Evolutionary conservation across 2,797 vertebrate species (phyloP), one percentile per base, ranked within the genome.

Genomic region (Liasis olivaceus): DNA sequence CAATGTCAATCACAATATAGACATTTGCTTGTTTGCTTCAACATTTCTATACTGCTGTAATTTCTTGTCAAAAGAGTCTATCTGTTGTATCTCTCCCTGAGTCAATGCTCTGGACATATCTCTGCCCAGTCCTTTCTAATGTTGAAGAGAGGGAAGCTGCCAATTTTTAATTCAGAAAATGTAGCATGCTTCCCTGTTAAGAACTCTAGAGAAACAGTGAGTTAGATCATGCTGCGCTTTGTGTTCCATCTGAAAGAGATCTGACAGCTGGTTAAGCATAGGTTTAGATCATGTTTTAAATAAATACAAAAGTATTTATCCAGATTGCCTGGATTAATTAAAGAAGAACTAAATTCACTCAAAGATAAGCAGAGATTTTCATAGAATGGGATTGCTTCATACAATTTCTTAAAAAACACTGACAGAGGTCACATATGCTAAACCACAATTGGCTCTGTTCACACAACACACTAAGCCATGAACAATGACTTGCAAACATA

Each of bases 1-100:
- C 92, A 95, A 88, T 84, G 95, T 97, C 96, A 95, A 94, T 94
- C 96, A 96, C 91, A 84, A 2, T 64, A 89, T 60, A 36, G 88
- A 89, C 88, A 59, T 47, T 81, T 31, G 72, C 51, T 81, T 56
- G 56, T 90, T 90, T 24, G 77, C 20, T 81, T 47, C 36, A 24
- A 81, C 42, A 81, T 24, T 81, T 81, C 77, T 81, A 24, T 47
- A 4, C 36, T 47, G 42, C 42, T 81, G 42, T 47, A 81, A 24
- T 11, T 81, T 81, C 42, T 47, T 47, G 77, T 81, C 77, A 24
- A 24, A 72, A 81, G 20, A 47, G 77, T 47, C 72, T 81, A 81
- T 47, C 42, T 81, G 77, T 81, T 81, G 89, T 22, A 93, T 81
- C 85, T 93, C 66, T 64, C 60, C 24, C 15, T 84, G 69, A 84